Evolutionary conservation across 2,113 vertebrate species (phyloP).

Genomic region (Galbula dea): DNA sequence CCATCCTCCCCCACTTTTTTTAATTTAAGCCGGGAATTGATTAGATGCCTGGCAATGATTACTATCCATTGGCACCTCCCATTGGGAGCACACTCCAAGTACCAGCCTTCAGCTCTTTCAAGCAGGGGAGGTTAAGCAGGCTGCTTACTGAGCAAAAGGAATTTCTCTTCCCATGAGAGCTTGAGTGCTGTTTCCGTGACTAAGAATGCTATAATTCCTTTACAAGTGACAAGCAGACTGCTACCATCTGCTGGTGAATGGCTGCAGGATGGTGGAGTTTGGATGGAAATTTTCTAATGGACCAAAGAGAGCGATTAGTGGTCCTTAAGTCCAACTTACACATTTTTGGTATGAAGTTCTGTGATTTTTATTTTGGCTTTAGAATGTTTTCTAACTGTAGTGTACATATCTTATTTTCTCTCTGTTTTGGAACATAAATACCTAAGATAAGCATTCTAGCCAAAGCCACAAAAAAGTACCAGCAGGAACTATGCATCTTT

Average conservation of each 20-base stretch:
- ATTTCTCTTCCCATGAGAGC: conserved; percentile 35
- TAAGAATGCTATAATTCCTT: conserved; percentile 22
- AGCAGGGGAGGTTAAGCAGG: conserved; percentile 38
- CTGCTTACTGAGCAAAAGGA: conserved; percentile 55
- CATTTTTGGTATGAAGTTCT: not conserved
- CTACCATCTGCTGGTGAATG: conserved; percentile 26
- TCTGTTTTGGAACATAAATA: not conserved
- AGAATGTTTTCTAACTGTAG: not conserved
- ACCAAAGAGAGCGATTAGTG: not conserved
- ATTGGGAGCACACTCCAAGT: conserved; percentile 8
- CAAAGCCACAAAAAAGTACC: not conserved
- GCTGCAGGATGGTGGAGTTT: not conserved
- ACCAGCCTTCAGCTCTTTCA: conserved; percentile 33
- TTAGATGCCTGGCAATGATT: conserved; percentile 40
- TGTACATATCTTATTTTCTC: not conserved
- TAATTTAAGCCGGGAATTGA: conserved; percentile 11
- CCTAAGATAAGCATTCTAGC: rapidly evolving
- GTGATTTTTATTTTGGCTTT: not conserved
- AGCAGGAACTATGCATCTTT: not conserved
- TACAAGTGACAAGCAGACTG: conserved; percentile 25
- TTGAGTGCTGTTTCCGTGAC: not conserved
- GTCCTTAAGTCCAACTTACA: not conserved
- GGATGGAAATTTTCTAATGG: not conserved
- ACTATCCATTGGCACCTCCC: conserved; percentile 19
- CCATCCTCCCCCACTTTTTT: not conserved